Conservation (phyloP, 2,888 invertebrate genomes). For the Uloborus plumipes region DNA sequence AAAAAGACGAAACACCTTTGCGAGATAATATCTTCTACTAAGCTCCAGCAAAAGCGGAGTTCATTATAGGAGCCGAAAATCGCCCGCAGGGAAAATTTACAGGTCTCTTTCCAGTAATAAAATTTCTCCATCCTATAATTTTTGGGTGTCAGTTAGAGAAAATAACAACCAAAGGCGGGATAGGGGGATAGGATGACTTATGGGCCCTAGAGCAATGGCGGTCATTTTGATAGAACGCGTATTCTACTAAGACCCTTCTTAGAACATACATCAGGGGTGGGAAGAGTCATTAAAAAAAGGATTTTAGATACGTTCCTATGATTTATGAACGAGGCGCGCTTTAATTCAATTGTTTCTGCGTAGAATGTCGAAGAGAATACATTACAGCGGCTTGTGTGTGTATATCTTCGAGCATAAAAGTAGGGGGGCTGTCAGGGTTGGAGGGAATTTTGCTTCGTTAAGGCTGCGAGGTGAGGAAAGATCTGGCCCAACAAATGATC, state of each 20-base stretch:
- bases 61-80: no score
- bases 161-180: slow-evolving; percentile 14
- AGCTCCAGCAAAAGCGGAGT: no score
- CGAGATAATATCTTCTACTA: no score
- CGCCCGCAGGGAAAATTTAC: no score
- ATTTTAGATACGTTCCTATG: slow-evolving; percentile 33
- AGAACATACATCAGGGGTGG: slow-evolving; percentile 38
- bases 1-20: no score
- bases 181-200: slow-evolving; percentile 41
- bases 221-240: slow-evolving; percentile 51
- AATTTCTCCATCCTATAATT: no score
- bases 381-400: slow-evolving; percentile 22
- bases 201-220: slow-evolving; percentile 30
- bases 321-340: slow-evolving; percentile 51
- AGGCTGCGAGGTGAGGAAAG: slow-evolving; percentile 42
- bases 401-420: slow-evolving; percentile 13
- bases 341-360: slow-evolving; percentile 62
- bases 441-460: slow-evolving; percentile 33
- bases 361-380: slow-evolving; percentile 47
- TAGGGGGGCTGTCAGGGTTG: not conserved
- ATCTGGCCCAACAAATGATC: slow-evolving; percentile 54
- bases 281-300: slow-evolving; percentile 51
- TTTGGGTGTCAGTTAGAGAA: slow-evolving; percentile 10
- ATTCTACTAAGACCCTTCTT: slow-evolving; percentile 28
- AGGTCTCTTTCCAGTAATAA: no score